These are phyloP conservation scores for Tineola bisselliella DNA, from an alignment of 2,888 invertebrate species.

Conservation along the genomic window DNA sequence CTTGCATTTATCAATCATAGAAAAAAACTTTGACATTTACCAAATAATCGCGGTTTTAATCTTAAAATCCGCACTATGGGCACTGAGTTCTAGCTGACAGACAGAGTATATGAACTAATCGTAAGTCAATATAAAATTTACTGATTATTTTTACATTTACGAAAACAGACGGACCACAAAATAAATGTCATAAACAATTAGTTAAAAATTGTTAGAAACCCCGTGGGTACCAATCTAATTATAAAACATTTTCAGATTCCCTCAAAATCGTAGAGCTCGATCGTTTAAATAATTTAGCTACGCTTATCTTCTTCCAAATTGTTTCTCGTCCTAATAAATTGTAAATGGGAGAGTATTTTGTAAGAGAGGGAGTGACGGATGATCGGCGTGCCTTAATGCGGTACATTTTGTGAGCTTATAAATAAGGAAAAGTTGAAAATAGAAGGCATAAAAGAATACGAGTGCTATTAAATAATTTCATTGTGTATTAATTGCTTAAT, in stretches of 20 bases:
- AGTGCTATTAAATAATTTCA: conserved; percentile 20
- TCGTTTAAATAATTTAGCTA: conserved; percentile 20
- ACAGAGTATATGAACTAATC: too few species aligned
- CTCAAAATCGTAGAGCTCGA: conserved; percentile 17
- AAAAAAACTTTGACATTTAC: too few species aligned
- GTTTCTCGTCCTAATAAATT: conserved; percentile 20
- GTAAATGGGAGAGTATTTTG: conserved; percentile 14
- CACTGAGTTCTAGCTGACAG: too few species aligned
- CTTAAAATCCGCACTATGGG: too few species aligned
- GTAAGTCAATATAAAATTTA: too few species aligned
- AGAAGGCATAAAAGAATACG: conserved; percentile 14
- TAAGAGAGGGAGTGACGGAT: conserved; percentile 16
- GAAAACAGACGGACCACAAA: too few species aligned
- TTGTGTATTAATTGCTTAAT: not conserved
- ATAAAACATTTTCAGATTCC: conserved; percentile 10
- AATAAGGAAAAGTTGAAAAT: not conserved
- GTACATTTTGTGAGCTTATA: conserved; percentile 14
- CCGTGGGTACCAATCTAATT: conserved; percentile 16
- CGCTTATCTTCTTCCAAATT: conserved; percentile 18
- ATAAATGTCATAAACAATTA: conserved; percentile 12
- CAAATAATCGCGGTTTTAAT: too few species aligned
- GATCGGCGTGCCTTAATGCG: conserved; percentile 17
- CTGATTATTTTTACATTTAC: too few species aligned
- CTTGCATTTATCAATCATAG: too few species aligned
- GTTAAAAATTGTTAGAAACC: conserved; percentile 2